Conservation (phyloP, 37 sponge, comb jelly and placozoan species). For the Lycopodina hypogea region DNA sequence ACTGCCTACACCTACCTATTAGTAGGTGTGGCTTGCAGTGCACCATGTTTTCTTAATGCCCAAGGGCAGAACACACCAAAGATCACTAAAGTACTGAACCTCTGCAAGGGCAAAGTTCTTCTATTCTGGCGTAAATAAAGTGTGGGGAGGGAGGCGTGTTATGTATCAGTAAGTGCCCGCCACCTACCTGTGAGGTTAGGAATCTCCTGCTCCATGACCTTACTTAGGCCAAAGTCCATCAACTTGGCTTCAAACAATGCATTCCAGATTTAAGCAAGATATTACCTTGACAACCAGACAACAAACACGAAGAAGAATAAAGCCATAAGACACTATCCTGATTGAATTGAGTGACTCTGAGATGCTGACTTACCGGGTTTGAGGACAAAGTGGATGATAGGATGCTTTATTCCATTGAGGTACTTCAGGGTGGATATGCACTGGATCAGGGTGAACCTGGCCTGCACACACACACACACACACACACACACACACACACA, state of each 20-base stretch:
- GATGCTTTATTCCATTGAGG: slow-evolving; percentile 88
- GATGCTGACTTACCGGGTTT: slow-evolving; percentile 91
- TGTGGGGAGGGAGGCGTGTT: too few species aligned
- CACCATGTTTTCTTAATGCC: too few species aligned
- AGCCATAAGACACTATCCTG: too few species aligned
- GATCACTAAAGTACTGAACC: too few species aligned
- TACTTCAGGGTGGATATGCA: slow-evolving; percentile 80
- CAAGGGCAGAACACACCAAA: too few species aligned
- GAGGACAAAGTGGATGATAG: slow-evolving; percentile 94
- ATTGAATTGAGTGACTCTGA: background rate
- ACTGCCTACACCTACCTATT: too few species aligned
- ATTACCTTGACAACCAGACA: slow-evolving; percentile 62
- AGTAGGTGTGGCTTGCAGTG: too few species aligned
- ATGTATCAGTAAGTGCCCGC: slow-evolving; percentile 93
- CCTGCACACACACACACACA: slow-evolving; percentile 30
- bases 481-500: too few species aligned
- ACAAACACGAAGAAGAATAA: background rate
- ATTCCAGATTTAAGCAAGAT: slow-evolving; percentile 84
- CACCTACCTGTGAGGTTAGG: slow-evolving; percentile 97
- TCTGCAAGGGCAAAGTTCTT: too few species aligned
- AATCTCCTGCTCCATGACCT: slow-evolving; percentile 80
- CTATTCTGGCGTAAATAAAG: too few species aligned
- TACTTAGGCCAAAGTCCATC: slow-evolving; percentile 98
- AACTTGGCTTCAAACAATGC: slow-evolving; percentile 82
- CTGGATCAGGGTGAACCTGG: slow-evolving; percentile 71